Evolutionary conservation across 2,113 vertebrate genomes (phyloP), one percentile per base, ranked within the genome.

Genomic region (Misgurnus anguillicaudatus): DNA sequence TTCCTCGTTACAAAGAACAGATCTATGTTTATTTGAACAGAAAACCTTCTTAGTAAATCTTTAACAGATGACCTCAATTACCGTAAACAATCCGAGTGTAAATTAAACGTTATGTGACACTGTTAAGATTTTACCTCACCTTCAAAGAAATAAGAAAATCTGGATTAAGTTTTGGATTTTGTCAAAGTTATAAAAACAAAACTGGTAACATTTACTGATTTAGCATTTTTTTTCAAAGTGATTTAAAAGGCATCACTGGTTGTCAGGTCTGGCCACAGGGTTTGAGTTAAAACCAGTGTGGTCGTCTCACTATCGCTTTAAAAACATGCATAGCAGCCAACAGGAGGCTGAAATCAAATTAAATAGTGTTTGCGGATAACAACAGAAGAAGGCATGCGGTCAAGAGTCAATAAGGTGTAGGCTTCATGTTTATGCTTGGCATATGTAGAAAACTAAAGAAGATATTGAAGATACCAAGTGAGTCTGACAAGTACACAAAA

Each of bases 331-430:
- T 16, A 55, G 69, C 69, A 77, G 58, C 65, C 74, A 16, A 19
- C 13, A 57, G 48, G 19, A 81, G 58, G 64, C 69, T 61, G 65
- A 60, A 71, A 76, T 83, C 79, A 79, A 63, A 68, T 69, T 42
- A 77, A 67, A 75, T 57, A 47, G 55, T 21, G 73, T 42, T 65
- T 67, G 63, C 17, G 64, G 71, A 82, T 80, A 86, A 78, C 77
- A 77, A 86, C 72, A 77, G 66, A 73, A 39, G 47, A 72, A 81
- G 68, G 77, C 53, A n/a, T 71, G 42, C n/a, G 57, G 68, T 42
- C 17, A 7, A 6, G 13, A 60, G 55, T 24, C 39, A 60, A 36
- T 51, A 4, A 10, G 63, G 47, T 8, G 17, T 55, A 45, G 75
- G 19, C 66, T 47, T 39, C 10, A 51, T 63, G 77, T 79, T 77